Conservation (phyloP, 2,797 vertebrate species). For the Coreius guichenoti region DNA sequence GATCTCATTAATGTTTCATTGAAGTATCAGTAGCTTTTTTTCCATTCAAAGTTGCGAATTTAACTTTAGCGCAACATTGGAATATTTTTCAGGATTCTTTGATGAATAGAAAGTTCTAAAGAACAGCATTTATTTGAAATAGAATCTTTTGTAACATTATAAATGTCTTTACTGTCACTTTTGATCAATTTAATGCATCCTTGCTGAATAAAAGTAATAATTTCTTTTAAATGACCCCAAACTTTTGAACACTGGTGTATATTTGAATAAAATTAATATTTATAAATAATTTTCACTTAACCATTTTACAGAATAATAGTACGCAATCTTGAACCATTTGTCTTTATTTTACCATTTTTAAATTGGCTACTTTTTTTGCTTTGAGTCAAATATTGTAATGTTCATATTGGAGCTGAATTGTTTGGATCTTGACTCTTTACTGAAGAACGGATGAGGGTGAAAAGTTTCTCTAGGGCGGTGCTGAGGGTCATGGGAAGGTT, state of each 20-base stretch:
- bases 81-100: not conserved
- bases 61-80: no score
- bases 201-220: no score
- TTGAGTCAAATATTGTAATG: not conserved
- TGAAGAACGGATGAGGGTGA: not conserved
- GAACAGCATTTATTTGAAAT: no score
- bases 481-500: conserved; percentile 19
- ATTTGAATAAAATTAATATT: not conserved
- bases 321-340: not conserved
- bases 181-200: no score
- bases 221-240: no score
- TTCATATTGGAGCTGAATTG: not conserved
- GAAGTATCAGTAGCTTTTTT: no score
- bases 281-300: not conserved
- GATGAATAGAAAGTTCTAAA: not conserved
- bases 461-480: no score
- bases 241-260: not conserved
- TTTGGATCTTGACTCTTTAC: not conserved
- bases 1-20: no score
- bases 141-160: no score
- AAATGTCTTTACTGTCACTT: no score
- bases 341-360: not conserved
- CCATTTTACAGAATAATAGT: not conserved
- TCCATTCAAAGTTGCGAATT: no score
- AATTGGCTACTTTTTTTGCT: not conserved